These are phyloP conservation scores for Chelon labrosus DNA, from an alignment of 2,797 vertebrate species.

Conservation along the genomic window DNA sequence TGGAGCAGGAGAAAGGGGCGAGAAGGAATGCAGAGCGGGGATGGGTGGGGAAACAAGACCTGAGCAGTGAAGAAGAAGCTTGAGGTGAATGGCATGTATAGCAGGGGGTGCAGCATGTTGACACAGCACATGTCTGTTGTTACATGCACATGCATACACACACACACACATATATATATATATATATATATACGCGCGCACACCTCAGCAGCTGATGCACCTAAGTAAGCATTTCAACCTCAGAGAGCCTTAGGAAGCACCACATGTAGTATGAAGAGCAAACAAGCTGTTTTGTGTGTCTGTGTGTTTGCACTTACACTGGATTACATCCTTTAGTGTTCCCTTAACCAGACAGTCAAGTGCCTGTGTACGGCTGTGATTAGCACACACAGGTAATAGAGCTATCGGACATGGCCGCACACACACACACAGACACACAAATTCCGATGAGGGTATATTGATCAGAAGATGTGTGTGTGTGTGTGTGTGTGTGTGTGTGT, in stretches of 20 bases:
- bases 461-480: constrained; percentile 64
- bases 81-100: constrained; percentile 59
- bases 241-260: constrained; percentile 40
- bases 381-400: constrained; percentile 75
- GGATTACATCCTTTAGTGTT: constrained; percentile 41
- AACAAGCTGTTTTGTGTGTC: constrained; percentile 10
- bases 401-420: constrained; percentile 55
- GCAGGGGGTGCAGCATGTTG: constrained; percentile 63
- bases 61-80: constrained; percentile 27
- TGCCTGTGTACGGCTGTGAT: constrained; percentile 62
- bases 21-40: constrained; percentile 36
- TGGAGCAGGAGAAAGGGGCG: constrained; percentile 1
- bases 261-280: constrained; percentile 42
- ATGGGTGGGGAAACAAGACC: constrained; percentile 16
- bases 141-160: constrained; percentile 31
- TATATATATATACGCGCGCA: constrained; percentile 20
- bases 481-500: constrained; percentile 48
- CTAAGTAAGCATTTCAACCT: constrained; percentile 47
- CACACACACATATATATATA: constrained; percentile 31
- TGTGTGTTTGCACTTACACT: background rate
- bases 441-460: constrained; percentile 58
- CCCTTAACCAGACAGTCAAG: constrained; percentile 55
- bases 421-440: constrained; percentile 24
- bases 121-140: constrained; percentile 61
- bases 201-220: constrained; percentile 39